Evolutionary conservation across 1,140 invertebrate genomes (phyloP), one percentile per base, ranked within the genome.

Genomic region (Neodiprion lecontei): DNA sequence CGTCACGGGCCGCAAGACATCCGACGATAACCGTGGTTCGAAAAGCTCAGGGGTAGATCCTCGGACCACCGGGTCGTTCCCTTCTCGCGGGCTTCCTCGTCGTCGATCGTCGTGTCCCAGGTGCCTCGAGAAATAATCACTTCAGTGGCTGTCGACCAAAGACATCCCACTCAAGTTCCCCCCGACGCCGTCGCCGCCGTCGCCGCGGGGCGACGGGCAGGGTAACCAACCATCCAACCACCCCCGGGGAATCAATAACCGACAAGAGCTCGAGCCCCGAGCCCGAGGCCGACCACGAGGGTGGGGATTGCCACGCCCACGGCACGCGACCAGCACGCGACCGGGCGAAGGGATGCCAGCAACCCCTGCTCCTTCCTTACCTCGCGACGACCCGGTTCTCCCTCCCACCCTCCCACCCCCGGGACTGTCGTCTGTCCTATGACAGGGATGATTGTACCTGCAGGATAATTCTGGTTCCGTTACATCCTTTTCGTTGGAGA

Each of bases 171-270:
- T 61, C 53, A 61, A 61, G 5, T 61, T 61, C 53, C 53, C 9
- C 53, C 53, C 53, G 11, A 8, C 53, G 11, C 53, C 11, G 53
- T 17, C 53, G n/a, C 53, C 11, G 53, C 11, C 11, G 53, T 61
- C 11, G 53, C 7, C 11, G 53, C n/a, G n/a, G n/a, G 53, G 53
- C 11, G 9, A 12, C 53, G 53, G 53, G 53, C 53, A 17, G 53
- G 53, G 53, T 61, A 61, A 61, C 53, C 53, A 61, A 61, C 53
- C 53, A 61, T 61, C 53, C 53, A 61, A 61, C 53, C 53, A 61
- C 53, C 53, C 53, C 53, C 53, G 53, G 53, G 53, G 53, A 61
- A 61, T 61, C 53, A 61, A 61, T 61, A 61, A 61, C 53, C 53
- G 53, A 61, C 53, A 61, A 61, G 53, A 61, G 53, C 53, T 17